These are phyloP conservation scores for Megathymus violae DNA, from an alignment of 1,140 invertebrate species.

Conservation along the genomic window DNA sequence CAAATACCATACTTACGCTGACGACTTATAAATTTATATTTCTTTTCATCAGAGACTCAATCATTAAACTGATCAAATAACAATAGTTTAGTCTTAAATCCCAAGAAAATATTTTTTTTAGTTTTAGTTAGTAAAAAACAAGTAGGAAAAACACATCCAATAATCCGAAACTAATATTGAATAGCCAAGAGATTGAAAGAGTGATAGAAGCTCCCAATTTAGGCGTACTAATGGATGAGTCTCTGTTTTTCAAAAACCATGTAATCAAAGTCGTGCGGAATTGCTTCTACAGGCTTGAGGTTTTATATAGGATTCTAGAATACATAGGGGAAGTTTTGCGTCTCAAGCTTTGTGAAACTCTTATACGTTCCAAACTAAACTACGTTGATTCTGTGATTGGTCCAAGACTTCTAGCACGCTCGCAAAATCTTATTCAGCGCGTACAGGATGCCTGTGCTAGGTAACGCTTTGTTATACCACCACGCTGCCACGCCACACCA, in stretches of 20 bases:
- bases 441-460: constrained; percentile 30
- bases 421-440: constrained; percentile 26
- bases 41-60: not conserved
- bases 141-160: not conserved
- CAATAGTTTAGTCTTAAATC: not conserved
- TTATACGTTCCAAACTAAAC: constrained; percentile 31
- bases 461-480: constrained; percentile 29
- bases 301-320: constrained; percentile 24
- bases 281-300: constrained; percentile 29
- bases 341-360: constrained; percentile 24
- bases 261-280: not conserved
- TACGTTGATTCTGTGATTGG: constrained; percentile 34
- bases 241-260: not conserved
- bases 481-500: constrained; percentile 17
- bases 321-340: constrained; percentile 11
- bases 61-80: not conserved
- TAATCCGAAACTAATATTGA: not conserved
- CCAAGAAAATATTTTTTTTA: not conserved
- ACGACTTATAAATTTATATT: not conserved
- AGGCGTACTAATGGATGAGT: not conserved
- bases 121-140: not conserved
- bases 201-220: not conserved
- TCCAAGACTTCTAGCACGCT: constrained; percentile 21
- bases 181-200: not conserved
- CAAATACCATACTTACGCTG: not conserved